A percentile compares a stretch with the other conserved stretches of the same genome.
These are phyloP conservation scores for Panzeria rudis DNA, from an alignment of 2,888 invertebrate genomes.

Conservation along the genomic window DNA sequence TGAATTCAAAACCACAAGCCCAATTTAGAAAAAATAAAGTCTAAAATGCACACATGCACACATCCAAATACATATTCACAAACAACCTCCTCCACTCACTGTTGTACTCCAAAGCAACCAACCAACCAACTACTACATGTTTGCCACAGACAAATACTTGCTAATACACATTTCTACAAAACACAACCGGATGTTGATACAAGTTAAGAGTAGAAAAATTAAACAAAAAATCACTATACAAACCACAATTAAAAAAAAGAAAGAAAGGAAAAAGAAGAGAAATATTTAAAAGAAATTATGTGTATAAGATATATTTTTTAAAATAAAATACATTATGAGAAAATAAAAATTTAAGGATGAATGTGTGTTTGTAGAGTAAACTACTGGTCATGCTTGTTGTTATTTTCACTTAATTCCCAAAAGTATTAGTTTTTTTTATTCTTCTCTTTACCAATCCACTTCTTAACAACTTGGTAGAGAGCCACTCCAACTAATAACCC, in stretches of 20 bases:
- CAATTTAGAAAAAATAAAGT: slow-evolving; percentile 37
- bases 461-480: not conserved
- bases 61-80: not conserved
- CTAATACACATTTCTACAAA: slow-evolving; percentile 31
- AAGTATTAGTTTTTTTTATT: slow-evolving; percentile 16
- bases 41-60: slow-evolving; percentile 1
- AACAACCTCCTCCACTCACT: not conserved
- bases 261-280: not conserved
- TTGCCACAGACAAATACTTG: slow-evolving; percentile 41
- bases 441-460: not conserved
- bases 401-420: slow-evolving; percentile 46
- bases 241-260: slow-evolving; percentile 1
- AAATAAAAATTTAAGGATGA: not conserved
- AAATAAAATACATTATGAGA: not conserved
- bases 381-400: slow-evolving; percentile 35
- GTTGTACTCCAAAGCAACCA: slow-evolving; percentile 15
- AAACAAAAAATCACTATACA: slow-evolving; percentile 7
- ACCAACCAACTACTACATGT: too few relatives aligned
- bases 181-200: slow-evolving; percentile 55
- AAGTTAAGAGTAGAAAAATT: slow-evolving; percentile 21
- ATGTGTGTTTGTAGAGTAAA: slow-evolving; percentile 30
- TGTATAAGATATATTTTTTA: slow-evolving; percentile 23
- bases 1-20: slow-evolving; percentile 42
- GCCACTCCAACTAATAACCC: slow-evolving; percentile 9
- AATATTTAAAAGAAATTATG: not conserved